Evolutionary conservation across 2,888 invertebrate species (phyloP), one percentile per base, ranked within the genome.

Genomic region (Portevinia maculata): DNA sequence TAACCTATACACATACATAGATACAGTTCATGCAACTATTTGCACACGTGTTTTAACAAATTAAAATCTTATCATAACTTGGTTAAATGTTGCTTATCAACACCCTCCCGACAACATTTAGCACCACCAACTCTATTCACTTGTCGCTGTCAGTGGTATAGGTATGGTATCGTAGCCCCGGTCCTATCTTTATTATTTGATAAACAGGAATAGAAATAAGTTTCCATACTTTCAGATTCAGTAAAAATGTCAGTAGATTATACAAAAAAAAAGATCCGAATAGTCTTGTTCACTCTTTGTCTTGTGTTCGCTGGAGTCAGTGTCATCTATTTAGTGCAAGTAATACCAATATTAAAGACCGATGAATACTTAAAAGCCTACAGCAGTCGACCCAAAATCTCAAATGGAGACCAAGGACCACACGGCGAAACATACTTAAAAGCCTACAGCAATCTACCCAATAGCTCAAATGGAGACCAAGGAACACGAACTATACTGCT

Each of bases 341-440:
- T 50, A 0, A 76, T 86, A 1, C 89, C 89, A 13, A 87, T 17
- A 79, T 89, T 9, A n/a, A n/a, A n/a, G n/a, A n/a, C n/a, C n/a
- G n/a, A n/a, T n/a, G n/a, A n/a, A n/a, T n/a, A n/a, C n/a, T n/a
- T n/a, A n/a, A n/a, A n/a, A n/a, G n/a, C n/a, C n/a, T n/a, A n/a
- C n/a, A n/a, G n/a, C n/a, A n/a, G n/a, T n/a, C n/a, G n/a, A n/a
- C n/a, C n/a, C n/a, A n/a, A n/a, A n/a, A n/a, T n/a, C n/a, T n/a
- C n/a, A n/a, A n/a, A n/a, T n/a, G n/a, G n/a, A n/a, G n/a, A n/a
- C n/a, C n/a, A n/a, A n/a, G n/a, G n/a, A n/a, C n/a, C n/a, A n/a
- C 88, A 88, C 76, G 90, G 90, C 39, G 87, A 89, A 78, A 84
- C 65, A 13, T 86, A 90, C 17, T 67, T 89, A n/a, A 86, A 85